Conservation (phyloP, 2,113 vertebrate genomes). For the Anhinga anhinga region DNA sequence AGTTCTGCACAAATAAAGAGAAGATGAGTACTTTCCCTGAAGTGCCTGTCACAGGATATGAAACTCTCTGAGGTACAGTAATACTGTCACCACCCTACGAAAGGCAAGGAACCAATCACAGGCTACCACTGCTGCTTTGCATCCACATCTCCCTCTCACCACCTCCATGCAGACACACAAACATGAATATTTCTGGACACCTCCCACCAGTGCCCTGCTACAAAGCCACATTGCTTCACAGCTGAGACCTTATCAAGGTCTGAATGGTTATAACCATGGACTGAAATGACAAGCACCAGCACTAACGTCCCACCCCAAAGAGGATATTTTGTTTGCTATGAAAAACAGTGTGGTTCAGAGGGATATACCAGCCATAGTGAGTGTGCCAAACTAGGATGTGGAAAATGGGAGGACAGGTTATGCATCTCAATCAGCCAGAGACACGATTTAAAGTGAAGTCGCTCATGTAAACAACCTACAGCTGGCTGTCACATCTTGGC, state of each 20-base stretch:
- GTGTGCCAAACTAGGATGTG: background rate
- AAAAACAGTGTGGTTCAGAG: background rate
- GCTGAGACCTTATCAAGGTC: too few relatives aligned
- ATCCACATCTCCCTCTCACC: background rate
- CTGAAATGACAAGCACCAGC: background rate
- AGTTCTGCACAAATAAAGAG: background rate
- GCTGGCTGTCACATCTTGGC: background rate
- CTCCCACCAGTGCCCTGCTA: background rate
- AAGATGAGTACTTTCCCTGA: background rate
- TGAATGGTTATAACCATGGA: fast-evolving
- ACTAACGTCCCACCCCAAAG: background rate
- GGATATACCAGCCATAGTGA: background rate
- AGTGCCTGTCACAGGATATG: background rate
- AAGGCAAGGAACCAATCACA: fast-evolving
- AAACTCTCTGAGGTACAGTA: background rate
- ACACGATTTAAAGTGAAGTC: background rate
- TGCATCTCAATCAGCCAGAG: background rate
- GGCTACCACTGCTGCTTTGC: background rate
- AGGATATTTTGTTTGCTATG: background rate
- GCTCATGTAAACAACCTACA: background rate
- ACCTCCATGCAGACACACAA: fast-evolving
- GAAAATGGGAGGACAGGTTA: background rate
- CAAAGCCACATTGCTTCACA: background rate
- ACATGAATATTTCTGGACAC: background rate
- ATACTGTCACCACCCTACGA: background rate